These are phyloP conservation scores for Ephestia elutella DNA, from an alignment of 1,140 invertebrate species.

Conservation along the genomic window DNA sequence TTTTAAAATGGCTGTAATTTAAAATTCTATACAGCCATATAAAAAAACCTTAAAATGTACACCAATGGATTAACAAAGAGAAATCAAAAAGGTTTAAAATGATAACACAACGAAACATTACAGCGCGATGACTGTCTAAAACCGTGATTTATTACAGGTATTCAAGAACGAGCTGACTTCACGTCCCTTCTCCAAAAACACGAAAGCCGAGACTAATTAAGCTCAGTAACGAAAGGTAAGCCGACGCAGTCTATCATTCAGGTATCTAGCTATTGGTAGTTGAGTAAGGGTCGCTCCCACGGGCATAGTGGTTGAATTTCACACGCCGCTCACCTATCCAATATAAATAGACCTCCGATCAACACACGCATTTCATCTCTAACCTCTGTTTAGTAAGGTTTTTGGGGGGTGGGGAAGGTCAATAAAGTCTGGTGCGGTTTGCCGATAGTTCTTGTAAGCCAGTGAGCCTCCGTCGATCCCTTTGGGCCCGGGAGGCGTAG, in stretches of 20 bases:
- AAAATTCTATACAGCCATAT: no score
- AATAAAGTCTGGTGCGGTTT: conserved; percentile 25
- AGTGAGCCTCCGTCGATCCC: conserved; percentile 43
- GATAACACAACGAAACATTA: background rate
- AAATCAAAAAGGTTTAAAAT: background rate
- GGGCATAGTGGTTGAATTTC: conserved; percentile 43
- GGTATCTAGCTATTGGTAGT: conserved; percentile 38
- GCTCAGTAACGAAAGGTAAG: conserved; percentile 9
- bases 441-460: conserved; percentile 52
- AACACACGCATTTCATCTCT: conserved; percentile 30
- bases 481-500: conserved; percentile 39
- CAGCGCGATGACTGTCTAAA: background rate
- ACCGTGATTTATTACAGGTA: background rate
- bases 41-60: no score
- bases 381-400: conserved; percentile 15
- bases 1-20: no score
- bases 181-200: conserved; percentile 4
- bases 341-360: conserved; percentile 29
- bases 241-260: conserved; percentile 38
- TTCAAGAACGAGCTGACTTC: background rate
- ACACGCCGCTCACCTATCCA: conserved; percentile 34
- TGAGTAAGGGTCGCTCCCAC: conserved; percentile 35
- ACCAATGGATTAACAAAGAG: no score
- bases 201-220: conserved; percentile 15
- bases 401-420: conserved; percentile 23